These are phyloP conservation scores for Crotalus helleri DNA, from an alignment of 2,113 vertebrate species.

Conservation along the genomic window DNA sequence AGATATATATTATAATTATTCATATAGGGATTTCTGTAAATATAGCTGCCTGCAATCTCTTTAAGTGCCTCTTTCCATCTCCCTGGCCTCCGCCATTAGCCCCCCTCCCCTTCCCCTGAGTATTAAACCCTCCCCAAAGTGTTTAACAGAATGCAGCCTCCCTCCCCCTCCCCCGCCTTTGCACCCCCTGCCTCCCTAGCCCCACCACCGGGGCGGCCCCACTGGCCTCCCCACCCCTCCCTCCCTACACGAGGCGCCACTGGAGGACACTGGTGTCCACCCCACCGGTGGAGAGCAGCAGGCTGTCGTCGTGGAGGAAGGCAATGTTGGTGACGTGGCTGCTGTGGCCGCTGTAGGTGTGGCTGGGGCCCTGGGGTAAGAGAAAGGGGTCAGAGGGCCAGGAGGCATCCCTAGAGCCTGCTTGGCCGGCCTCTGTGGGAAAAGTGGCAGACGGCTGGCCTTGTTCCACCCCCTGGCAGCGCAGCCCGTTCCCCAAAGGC, in stretches of 20 bases:
- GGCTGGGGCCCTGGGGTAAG: conserved; percentile 75
- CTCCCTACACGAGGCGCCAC: conserved; percentile 78
- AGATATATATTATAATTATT: conserved; percentile 57
- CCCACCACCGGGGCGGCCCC: background rate
- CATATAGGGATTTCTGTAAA: conserved; percentile 65
- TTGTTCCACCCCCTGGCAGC: background rate
- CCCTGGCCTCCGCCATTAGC: background rate
- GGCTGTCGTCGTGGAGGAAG: conserved; percentile 83
- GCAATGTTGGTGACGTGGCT: conserved; percentile 92
- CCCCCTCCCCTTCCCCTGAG: background rate
- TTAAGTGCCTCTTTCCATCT: background rate
- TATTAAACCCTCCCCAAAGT: background rate
- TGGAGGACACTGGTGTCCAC: conserved; percentile 89
- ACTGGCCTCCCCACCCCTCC: rapidly evolving
- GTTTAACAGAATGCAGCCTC: background rate
- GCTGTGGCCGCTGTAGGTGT: conserved; percentile 86
- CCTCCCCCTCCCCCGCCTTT: background rate
- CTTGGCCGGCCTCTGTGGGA: background rate
- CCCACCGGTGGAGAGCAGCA: conserved; percentile 83
- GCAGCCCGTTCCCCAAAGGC: background rate
- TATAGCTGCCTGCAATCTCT: conserved; percentile 33
- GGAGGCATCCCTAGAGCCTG: too few relatives aligned
- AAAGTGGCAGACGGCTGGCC: background rate
- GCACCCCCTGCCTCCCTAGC: background rate
- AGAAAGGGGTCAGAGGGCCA: background rate